Evolutionary conservation across 1,140 invertebrate species (phyloP), one percentile per base, ranked within the genome.

Genomic region (Brachionus koreanus): DNA sequence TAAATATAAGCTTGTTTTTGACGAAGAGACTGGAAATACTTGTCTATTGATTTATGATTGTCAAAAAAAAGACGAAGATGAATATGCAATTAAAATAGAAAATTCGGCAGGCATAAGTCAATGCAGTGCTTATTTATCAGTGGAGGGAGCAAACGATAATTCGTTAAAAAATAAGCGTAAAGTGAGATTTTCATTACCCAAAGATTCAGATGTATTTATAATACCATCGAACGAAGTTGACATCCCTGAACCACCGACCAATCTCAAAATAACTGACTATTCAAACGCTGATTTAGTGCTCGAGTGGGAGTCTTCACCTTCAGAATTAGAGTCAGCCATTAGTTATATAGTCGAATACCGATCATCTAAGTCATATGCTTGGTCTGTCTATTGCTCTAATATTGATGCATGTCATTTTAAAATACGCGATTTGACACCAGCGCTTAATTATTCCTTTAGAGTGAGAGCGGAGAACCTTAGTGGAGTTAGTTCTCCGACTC

Each of bases 321-420:
- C 37, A 19, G 35, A 74, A 5, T 25, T 12, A 29, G 25, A 72
- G 10, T 82, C 49, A 0, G 10, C 12, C 25, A 46, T 69, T 2
- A 37, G 23, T 35, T 82, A 82, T 67, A 74, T 82, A 10, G n/a
- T 82, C 0, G 82, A 82, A 37, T 82, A 63, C 35, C 37, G 67
- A 25, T 65, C 61, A 29, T 42, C 65, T 13, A 74, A 46, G 16
- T 67, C 82, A 10, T 74, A 69, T 72, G 35, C 39, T 16, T 82
- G 82, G 82, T 67, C 67, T 3, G 61, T 42, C 5, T 82, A 57
- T 75, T 29, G 13, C n/a, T 82, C 82, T 23, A 25, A 37, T 25
- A 0, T 82, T 10, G 23, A 69, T 13, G 46, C 19, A 7, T 10
- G 49, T 5, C 5, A n/a, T 9, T 42, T 7, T 13, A 3, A 33